Conservation (phyloP, 2,113 vertebrate species). For the Paramisgurnus dabryanus region DNA sequence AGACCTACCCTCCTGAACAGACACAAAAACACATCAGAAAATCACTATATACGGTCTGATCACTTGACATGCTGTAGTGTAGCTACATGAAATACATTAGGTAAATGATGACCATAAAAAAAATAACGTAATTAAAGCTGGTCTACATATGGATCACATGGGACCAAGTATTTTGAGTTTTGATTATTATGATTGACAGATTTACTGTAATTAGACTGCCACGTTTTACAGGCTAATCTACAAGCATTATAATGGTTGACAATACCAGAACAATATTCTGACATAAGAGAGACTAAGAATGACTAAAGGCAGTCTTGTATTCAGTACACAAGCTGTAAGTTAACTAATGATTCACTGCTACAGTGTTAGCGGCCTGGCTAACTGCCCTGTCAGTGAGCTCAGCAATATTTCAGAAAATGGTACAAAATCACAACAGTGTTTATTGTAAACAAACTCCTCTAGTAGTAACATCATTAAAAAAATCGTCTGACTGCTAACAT, state of each 20-base stretch:
- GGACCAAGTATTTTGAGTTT: not conserved
- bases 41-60: not conserved
- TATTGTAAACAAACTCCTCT: not conserved
- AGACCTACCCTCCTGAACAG: not conserved
- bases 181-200: not conserved
- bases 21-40: not conserved
- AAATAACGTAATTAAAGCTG: not conserved
- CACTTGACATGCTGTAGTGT: not conserved
- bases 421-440: not conserved
- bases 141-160: not conserved
- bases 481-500: no score
- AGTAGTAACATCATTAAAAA: not conserved
- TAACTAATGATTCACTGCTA: not conserved
- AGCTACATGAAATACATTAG: not conserved
- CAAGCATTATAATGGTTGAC: not conserved
- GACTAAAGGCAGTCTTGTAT: no score
- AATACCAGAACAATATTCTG: not conserved
- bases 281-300: not conserved
- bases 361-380: constrained; percentile 21
- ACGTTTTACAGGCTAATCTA: not conserved
- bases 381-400: not conserved
- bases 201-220: not conserved
- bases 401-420: not conserved
- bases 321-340: no score
- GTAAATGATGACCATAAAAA: not conserved